These are phyloP conservation scores for Sebastes oblongus DNA, from an alignment of 2,797 vertebrate genomes.

Conservation along the genomic window DNA sequence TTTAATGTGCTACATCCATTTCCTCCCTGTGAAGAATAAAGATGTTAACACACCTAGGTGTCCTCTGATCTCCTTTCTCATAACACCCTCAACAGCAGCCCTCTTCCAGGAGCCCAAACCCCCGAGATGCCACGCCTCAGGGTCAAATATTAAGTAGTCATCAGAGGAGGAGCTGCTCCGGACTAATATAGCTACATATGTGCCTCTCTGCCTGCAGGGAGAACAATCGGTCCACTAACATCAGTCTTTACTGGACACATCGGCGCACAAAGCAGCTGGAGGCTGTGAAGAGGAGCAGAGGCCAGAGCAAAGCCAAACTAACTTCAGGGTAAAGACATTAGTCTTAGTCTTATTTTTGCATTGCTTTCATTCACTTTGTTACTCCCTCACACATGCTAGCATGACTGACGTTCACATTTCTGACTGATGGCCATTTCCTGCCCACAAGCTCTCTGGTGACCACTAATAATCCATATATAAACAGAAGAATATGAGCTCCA, in stretches of 20 bases:
- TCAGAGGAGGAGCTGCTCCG: conserved; percentile 30
- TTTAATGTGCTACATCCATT: conserved; percentile 8
- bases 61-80: conserved; percentile 4
- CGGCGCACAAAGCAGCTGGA: conserved; percentile 23
- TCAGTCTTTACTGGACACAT: conserved; percentile 43
- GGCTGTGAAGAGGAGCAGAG: conserved; percentile 9
- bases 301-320: neutral
- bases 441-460: neutral
- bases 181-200: conserved; percentile 27
- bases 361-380: neutral
- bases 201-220: conserved; percentile 30
- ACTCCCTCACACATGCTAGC: neutral
- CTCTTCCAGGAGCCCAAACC: neutral
- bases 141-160: conserved; percentile 44
- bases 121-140: neutral
- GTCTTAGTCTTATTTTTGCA: conserved; percentile 4
- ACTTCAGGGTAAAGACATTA: conserved; percentile 19
- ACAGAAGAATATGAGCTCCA: neutral
- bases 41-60: conserved; percentile 14
- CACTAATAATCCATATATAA: neutral
- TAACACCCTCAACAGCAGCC: neutral
- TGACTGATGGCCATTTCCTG: neutral
- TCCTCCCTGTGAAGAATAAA: neutral
- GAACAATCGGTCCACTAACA: conserved; percentile 18
- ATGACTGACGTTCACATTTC: neutral